Percentiles rank a stretch among this genome's conserved stretches.
Evolutionary conservation across 2,797 vertebrate species (phyloP).

Genomic region (Sebastes kiyomatsui): DNA sequence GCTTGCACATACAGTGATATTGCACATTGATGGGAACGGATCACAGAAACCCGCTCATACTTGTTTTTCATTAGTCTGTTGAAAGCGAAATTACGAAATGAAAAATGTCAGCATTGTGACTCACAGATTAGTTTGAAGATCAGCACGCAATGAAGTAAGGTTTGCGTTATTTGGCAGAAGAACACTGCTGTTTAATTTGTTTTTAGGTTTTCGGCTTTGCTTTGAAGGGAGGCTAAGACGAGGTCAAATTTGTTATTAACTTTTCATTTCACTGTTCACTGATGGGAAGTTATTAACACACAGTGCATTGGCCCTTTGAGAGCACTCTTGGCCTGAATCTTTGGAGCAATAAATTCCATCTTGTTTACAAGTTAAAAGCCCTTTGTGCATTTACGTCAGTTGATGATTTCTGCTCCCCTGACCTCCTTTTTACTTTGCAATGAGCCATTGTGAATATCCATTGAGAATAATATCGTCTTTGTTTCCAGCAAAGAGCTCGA

Average conservation of each 20-base stretch:
- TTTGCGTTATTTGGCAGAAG: background rate
- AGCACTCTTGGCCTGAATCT: background rate
- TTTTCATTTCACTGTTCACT: background rate
- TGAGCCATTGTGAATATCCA: background rate
- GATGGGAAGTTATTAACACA: background rate
- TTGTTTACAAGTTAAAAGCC: conserved; percentile 16
- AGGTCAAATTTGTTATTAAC: background rate
- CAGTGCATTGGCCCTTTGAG: background rate
- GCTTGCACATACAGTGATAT: background rate
- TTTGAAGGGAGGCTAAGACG: background rate
- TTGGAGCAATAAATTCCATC: background rate
- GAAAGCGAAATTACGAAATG: background rate
- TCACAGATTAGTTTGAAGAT: background rate
- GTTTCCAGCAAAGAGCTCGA: conserved; percentile 1
- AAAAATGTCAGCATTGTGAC: background rate
- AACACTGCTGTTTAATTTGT: background rate
- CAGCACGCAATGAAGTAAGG: background rate
- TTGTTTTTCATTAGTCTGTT: background rate
- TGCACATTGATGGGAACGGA: background rate
- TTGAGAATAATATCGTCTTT: conserved; percentile 17
- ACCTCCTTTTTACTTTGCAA: conserved; percentile 23
- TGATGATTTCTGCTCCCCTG: conserved; percentile 10
- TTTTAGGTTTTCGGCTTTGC: background rate
- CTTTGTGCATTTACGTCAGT: background rate
- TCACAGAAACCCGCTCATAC: background rate